These are phyloP conservation scores for Trisateles emortualis DNA, from an alignment of 2,888 invertebrate species.

Conservation along the genomic window DNA sequence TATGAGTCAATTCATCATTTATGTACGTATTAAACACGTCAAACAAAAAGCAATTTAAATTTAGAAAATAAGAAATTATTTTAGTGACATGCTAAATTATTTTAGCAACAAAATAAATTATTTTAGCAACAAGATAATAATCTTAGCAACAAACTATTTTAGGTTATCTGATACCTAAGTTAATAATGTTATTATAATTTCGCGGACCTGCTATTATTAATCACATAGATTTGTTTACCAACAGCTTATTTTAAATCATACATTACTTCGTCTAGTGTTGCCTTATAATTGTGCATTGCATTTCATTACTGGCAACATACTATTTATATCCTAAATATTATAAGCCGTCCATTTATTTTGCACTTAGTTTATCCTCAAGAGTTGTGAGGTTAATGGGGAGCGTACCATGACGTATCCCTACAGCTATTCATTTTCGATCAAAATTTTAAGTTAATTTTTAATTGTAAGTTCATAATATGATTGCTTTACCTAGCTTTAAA, in stretches of 20 bases:
- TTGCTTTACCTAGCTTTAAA: no score
- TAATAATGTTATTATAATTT: slow-evolving; percentile 27
- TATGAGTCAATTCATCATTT: slow-evolving; percentile 78
- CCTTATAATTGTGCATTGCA: slow-evolving; percentile 39
- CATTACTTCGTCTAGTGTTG: slow-evolving; percentile 10
- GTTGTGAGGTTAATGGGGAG: slow-evolving; percentile 53
- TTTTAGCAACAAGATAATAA: no score
- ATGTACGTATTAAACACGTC: slow-evolving; percentile 62
- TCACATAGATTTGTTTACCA: slow-evolving; percentile 60
- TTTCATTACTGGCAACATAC: slow-evolving; percentile 28
- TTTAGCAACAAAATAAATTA: slow-evolving; percentile 38
- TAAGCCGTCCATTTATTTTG: slow-evolving; percentile 81
- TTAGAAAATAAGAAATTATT: slow-evolving; percentile 69
- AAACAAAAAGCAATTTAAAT: slow-evolving; percentile 77
- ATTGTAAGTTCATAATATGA: no score
- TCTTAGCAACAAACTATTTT: slow-evolving; percentile 55
- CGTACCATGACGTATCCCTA: no score
- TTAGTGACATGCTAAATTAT: no score
- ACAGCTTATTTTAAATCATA: slow-evolving; percentile 53
- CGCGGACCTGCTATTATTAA: slow-evolving; percentile 37
- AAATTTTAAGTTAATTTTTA: no score
- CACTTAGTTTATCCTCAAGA: slow-evolving; percentile 58
- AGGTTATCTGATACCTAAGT: slow-evolving; percentile 30
- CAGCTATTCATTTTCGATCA: no score
- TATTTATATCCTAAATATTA: slow-evolving; percentile 56